Conservation (phyloP, 2,888 invertebrate genomes). For the Spodoptera exigua region DNA sequence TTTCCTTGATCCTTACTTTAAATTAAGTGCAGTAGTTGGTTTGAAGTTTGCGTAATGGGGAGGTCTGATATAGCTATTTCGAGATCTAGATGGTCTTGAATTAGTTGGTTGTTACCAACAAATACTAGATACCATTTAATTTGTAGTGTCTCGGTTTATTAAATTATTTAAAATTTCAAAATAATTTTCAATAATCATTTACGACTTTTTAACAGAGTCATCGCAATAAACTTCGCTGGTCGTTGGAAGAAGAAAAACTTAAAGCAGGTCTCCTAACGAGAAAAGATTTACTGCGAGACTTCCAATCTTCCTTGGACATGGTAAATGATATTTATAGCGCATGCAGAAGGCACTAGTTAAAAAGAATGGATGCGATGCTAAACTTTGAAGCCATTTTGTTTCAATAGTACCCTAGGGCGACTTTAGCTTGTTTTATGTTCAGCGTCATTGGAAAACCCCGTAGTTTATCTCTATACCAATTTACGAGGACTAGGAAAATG, state of each 20-base stretch:
- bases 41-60: too few relatives aligned
- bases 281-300: conserved; percentile 82
- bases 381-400: conserved; percentile 2
- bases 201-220: conserved; percentile 73
- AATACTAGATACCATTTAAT: not conserved
- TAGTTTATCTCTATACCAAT: too few relatives aligned
- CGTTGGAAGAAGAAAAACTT: conserved; percentile 74
- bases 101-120: not conserved
- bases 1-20: too few relatives aligned
- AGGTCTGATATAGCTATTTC: too few relatives aligned
- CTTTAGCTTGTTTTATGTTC: too few relatives aligned
- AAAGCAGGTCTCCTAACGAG: conserved; percentile 83
- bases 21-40: too few relatives aligned
- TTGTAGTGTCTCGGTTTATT: not conserved
- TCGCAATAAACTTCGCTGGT: conserved; percentile 80
- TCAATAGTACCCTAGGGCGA: not conserved
- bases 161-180: too few relatives aligned
- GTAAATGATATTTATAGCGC: conserved; percentile 59
- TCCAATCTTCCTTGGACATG: conserved; percentile 80
- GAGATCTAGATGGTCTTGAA: too few relatives aligned
- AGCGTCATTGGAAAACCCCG: too few relatives aligned
- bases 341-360: conserved; percentile 5
- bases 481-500: too few relatives aligned
- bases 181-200: too few relatives aligned
- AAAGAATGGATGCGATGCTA: conserved; percentile 2